phyloP scores from a whole-genome alignment of 2,113 vertebrate species.

The Atlantisia rogersi region DNA sequence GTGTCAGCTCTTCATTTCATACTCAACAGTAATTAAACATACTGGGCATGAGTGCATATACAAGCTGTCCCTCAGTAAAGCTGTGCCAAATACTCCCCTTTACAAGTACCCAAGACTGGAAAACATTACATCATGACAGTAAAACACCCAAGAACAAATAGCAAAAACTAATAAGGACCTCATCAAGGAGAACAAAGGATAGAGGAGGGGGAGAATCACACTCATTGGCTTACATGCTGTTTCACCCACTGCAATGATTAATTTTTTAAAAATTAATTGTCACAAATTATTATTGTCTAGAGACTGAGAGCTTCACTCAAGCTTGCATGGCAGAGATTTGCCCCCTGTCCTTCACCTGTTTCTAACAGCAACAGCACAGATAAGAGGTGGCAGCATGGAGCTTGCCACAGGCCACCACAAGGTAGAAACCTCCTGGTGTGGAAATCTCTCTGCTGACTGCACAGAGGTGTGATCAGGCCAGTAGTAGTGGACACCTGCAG shows the following conservation, averaged over 20 bases:
- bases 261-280: neutral
- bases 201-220: neutral
- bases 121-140: slow-evolving; percentile 1
- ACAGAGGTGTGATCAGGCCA: neutral
- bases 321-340: neutral
- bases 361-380: neutral
- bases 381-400: neutral
- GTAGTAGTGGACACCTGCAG: neutral
- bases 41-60: neutral
- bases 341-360: neutral
- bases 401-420: neutral
- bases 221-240: neutral
- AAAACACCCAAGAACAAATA: slow-evolving; percentile 39
- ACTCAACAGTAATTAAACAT: neutral
- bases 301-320: neutral
- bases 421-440: neutral
- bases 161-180: neutral
- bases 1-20: neutral
- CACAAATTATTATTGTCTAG: neutral
- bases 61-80: slow-evolving; percentile 14
- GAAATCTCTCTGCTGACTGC: neutral
- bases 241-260: neutral
- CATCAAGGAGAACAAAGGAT: neutral
- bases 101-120: neutral
- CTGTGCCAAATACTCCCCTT: slow-evolving; percentile 23